Evolutionary conservation across 2,888 invertebrate genomes (phyloP), one percentile per base, ranked within the genome.

Genomic region (Calameuta pallipes): DNA sequence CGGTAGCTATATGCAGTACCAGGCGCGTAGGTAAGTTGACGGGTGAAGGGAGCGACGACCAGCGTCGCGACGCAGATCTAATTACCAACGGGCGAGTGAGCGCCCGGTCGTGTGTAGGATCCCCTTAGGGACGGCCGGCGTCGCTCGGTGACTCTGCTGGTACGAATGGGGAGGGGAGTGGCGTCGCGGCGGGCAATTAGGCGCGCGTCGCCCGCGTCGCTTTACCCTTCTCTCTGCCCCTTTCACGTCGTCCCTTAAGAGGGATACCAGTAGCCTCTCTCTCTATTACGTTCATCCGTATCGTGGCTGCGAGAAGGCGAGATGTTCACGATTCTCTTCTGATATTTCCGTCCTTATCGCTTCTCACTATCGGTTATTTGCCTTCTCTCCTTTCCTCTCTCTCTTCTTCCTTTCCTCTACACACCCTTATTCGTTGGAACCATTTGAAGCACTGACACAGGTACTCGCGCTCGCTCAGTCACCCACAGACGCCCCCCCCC

Each of bases 71-170:
- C 84, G 83, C 83, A 82, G 87, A 90, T 89, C 88, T 87, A 89
- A 90, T 89, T 90, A 89, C 88, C 80, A 84, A 85, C 85, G 87
- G 85, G 81, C 85, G 87, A 87, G 87, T 85, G 82, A 85, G 85
- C 83, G 85, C 82, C 80, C 86, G 84, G 78, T 78, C 78, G 83
- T 80, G 82, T 83, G 82, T 79, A 81, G 84, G 81, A 82, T 77
- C 80, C 80, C 78, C 77, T 41, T n/a, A 9, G 79, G 82, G 82
- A 79, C 69, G 69, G 73, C 69, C 56, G 71, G 74, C 75, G 76
- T 33, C 56, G 69, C 73, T n/a, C 75, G 74, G 37, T 73, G 73
- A 74, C 75, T 36, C 37, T 56, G 74, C 75, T 74, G 77, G 68
- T 75, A 76, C 75, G 70, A 71, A 73, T 74, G 31, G 68, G 74